These are phyloP conservation scores for Lycopodina hypogea DNA, from an alignment of 37 sponge, comb jelly and placozoan genomes.

Conservation along the genomic window DNA sequence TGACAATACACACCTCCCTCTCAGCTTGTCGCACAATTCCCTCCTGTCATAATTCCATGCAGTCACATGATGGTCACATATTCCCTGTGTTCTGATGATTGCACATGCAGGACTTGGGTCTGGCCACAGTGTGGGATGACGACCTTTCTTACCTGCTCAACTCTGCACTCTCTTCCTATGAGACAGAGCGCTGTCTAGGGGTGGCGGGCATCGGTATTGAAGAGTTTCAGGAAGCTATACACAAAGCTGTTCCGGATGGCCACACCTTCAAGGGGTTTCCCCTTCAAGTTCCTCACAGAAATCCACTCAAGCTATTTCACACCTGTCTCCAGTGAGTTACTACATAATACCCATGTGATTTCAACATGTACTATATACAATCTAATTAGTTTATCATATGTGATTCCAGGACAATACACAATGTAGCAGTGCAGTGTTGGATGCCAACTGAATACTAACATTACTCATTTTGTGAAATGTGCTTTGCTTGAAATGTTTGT, in stretches of 20 bases:
- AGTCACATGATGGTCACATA: no score
- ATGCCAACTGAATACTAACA: no score
- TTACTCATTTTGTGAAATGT: no score
- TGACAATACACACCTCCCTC: no score
- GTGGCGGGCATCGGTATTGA: constrained; percentile 74
- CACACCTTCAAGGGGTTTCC: constrained; percentile 99
- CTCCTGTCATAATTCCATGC: no score
- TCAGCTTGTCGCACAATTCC: no score
- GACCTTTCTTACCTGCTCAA: constrained; percentile 78
- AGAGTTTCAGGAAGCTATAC: constrained; percentile 94
- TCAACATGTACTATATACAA: no score
- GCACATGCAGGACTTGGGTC: constrained; percentile 61
- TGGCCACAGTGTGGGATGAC: constrained; percentile 88
- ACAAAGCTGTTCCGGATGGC: constrained; percentile 72
- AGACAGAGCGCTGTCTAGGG: constrained; percentile 83
- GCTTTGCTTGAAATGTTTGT: no score
- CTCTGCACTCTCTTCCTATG: constrained; percentile 91
- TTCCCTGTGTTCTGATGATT: no score
- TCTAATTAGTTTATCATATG: no score
- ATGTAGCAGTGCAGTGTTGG: no score
- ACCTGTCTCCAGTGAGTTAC: constrained; percentile 76
- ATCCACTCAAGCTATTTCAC: constrained; percentile 60
- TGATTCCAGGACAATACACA: no score
- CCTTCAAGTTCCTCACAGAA: constrained; percentile 81
- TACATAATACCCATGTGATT: background rate